Base-by-base conservation (phyloP, 2,113 vertebrate species). In the Calypte anna region DNA sequence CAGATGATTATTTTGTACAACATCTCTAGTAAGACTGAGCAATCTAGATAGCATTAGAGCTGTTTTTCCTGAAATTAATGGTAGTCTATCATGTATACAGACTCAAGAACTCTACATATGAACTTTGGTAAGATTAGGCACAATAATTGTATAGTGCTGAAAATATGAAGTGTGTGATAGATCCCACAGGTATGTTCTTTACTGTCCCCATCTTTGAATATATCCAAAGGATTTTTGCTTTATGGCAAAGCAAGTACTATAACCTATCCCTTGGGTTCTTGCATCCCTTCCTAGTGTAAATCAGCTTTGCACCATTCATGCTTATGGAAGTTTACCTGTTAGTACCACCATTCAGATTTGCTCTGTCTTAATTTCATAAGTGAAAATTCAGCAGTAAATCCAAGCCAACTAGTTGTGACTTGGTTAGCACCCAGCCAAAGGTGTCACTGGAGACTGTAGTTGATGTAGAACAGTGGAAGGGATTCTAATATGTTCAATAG, bases 1-100 rank as follows among this genome's bases (percentile, higher is more conserved):
- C 86, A 92, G 38, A 78, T 48, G 30, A 50, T 88, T 93, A 58
- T 92, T 93, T 92, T 91, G 23, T 74, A 51, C 50, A 51, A 40
- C 78, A 91, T 83, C 57, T 90, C 46, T 66, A 40, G 59, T 82
- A 90, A 78, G 72, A 67, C 27, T 90, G 46, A 77, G 66, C 69
- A 93, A 76, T 81, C 40, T 62, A 76, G 81, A 46, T 62, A 83
- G 46, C 51, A 22, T 81, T 68, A 91, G 73, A 91, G n/a, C 38
- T 74, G 46, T 76, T 92, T 96, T 76, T 21, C 40, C 36, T 90
- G 72, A 74, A 75, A 57, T 9, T 72, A 43, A 25, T 67, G 24
- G 61, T 36, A 38, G 12, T 73, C 30, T 83, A 40, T 77, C 88
- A 92, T 3, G 5, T 57, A 63, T 43, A 67, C 21, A 79, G 43